Conservation (phyloP, 2,113 vertebrate species). For the Microcebus murinus region DNA sequence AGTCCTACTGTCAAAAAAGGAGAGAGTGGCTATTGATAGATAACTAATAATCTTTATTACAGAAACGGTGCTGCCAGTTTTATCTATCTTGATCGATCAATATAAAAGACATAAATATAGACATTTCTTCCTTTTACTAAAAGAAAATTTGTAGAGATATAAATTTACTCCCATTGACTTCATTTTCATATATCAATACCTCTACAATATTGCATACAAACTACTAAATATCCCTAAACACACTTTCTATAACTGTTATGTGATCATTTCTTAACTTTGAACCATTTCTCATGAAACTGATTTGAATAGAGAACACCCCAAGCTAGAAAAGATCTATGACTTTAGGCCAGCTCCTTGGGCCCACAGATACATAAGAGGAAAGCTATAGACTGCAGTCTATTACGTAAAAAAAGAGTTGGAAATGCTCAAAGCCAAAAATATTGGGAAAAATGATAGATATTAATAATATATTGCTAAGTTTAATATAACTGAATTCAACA, state of each 20-base stretch:
- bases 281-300: not conserved
- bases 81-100: not conserved
- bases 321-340: not conserved
- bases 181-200: not conserved
- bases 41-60: not conserved
- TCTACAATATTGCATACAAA: not conserved
- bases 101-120: not conserved
- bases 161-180: conserved; percentile 22
- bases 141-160: not conserved
- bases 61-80: not conserved
- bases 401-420: not conserved
- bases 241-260: not conserved
- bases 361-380: not conserved
- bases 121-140: not conserved
- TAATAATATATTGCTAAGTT: not conserved
- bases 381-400: not conserved
- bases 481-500: not conserved
- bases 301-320: not conserved
- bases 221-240: not conserved
- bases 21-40: not conserved
- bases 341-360: not conserved
- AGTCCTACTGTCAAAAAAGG: not conserved
- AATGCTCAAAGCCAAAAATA: conserved; percentile 16
- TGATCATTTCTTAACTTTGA: not conserved
- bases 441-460: not conserved